phyloP scores from a whole-genome alignment of 2,888 invertebrate genomes.

The Junonia oenone region DNA sequence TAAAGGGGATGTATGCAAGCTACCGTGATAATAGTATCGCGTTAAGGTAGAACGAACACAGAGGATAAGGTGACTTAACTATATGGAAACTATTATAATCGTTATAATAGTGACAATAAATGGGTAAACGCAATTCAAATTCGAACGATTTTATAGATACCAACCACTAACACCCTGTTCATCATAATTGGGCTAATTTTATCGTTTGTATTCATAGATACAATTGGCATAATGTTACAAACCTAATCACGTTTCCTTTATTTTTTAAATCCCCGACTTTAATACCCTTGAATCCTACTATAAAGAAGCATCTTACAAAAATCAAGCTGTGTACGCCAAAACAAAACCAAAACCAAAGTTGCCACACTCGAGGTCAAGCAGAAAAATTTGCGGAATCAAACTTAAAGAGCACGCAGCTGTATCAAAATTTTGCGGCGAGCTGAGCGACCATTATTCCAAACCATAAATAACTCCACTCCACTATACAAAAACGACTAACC shows the following conservation, averaged over 20 bases:
- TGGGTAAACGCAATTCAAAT: neutral
- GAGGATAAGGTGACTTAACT: slow-evolving; percentile 39
- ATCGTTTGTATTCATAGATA: too few relatives aligned
- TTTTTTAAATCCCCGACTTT: too few relatives aligned
- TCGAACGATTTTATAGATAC: too few relatives aligned
- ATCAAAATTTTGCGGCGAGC: slow-evolving; percentile 49
- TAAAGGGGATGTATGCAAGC: slow-evolving; percentile 48
- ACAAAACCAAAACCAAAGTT: slow-evolving; percentile 5
- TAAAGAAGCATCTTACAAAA: too few relatives aligned
- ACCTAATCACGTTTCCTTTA: too few relatives aligned
- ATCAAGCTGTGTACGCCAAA: too few relatives aligned
- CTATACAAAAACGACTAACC: slow-evolving; percentile 70
- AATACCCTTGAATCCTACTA: too few relatives aligned
- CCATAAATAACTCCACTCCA: slow-evolving; percentile 64
- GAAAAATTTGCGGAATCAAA: slow-evolving; percentile 28
- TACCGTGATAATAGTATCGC: slow-evolving; percentile 52
- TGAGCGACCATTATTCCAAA: slow-evolving; percentile 64
- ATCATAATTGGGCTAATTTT: too few relatives aligned
- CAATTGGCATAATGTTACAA: too few relatives aligned
- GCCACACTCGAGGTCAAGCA: slow-evolving; percentile 19
- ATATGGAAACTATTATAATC: slow-evolving; percentile 28
- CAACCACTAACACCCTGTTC: too few relatives aligned
- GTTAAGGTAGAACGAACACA: slow-evolving; percentile 36
- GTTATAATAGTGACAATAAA: neutral
- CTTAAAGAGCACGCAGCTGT: slow-evolving; percentile 55